These are phyloP conservation scores for Brachionus asplanchnoidis DNA, from an alignment of 1,140 invertebrate species.

Conservation along the genomic window DNA sequence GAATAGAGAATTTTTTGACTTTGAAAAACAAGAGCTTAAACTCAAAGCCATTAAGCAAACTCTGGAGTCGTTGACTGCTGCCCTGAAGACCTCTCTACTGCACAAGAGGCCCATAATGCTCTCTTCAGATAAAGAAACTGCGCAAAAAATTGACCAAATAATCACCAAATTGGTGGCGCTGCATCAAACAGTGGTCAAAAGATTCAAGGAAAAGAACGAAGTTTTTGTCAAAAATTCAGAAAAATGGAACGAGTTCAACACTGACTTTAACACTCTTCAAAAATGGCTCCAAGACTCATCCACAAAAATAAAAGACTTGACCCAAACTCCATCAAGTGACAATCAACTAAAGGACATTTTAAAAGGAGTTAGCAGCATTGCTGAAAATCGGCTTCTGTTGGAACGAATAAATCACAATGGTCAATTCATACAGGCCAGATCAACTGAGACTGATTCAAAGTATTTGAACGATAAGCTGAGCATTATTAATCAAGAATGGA, in stretches of 20 bases:
- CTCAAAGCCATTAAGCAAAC: constrained; percentile 31
- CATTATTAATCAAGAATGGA: constrained; percentile 29
- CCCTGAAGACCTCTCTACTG: background rate
- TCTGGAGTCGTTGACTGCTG: background rate
- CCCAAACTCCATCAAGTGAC: background rate
- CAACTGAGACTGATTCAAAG: background rate
- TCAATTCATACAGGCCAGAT: constrained; percentile 1
- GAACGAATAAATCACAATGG: constrained; percentile 18
- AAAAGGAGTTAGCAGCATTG: background rate
- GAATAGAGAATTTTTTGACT: constrained; percentile 20
- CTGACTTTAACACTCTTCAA: background rate
- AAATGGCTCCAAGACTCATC: background rate
- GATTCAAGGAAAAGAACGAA: constrained; percentile 21
- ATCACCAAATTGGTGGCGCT: background rate
- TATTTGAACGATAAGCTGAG: background rate
- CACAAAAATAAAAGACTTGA: background rate
- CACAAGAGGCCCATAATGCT: constrained; percentile 19
- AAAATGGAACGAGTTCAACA: constrained; percentile 4
- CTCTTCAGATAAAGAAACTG: background rate
- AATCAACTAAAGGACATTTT: background rate
- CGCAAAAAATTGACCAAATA: background rate
- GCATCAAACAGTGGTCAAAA: constrained; percentile 32
- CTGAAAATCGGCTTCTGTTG: constrained; percentile 2
- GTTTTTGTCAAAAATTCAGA: background rate
- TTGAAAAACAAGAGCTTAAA: constrained; percentile 41